These are phyloP conservation scores for Xiphorhynchus erythropygius DNA, from an alignment of 2,797 vertebrate genomes.

Conservation along the genomic window DNA sequence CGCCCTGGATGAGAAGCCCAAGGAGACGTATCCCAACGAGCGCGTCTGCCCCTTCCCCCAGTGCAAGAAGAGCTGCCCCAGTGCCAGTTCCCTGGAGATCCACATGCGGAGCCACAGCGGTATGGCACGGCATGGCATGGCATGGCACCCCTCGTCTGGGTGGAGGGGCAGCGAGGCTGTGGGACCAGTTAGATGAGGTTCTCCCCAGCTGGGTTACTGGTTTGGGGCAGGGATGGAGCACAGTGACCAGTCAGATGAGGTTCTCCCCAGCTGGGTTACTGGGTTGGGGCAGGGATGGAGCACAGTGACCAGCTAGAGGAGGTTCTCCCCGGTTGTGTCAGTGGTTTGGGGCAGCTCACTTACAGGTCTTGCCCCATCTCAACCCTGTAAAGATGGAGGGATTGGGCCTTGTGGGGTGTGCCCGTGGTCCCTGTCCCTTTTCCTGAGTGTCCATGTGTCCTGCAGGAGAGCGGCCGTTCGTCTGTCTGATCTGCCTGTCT, in stretches of 20 bases:
- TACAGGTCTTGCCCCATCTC: neutral
- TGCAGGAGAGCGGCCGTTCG: conserved; percentile 93
- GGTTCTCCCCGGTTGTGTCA: neutral
- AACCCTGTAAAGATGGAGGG: neutral
- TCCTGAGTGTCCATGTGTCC: neutral
- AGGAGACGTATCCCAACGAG: conserved; percentile 92
- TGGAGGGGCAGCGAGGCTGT: neutral
- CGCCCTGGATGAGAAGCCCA: conserved; percentile 86
- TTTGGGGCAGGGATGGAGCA: neutral
- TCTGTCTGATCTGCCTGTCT: conserved; percentile 95
- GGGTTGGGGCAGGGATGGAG: neutral
- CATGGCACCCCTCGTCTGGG: rapidly evolving
- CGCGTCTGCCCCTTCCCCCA: conserved; percentile 94
- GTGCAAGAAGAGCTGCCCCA: conserved; percentile 98
- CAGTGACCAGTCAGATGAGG: neutral
- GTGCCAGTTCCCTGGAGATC: conserved; percentile 96
- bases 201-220: neutral
- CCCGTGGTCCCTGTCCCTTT: rapidly evolving
- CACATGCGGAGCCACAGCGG: conserved; percentile 98
- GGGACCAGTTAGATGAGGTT: neutral
- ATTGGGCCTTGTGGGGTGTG: neutral
- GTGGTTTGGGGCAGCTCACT: neutral
- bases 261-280: neutral
- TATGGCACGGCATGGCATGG: neutral
- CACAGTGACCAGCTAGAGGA: neutral